Evolutionary conservation across 2,797 vertebrate species (phyloP).

Genomic region (Propithecus perrieri): DNA sequence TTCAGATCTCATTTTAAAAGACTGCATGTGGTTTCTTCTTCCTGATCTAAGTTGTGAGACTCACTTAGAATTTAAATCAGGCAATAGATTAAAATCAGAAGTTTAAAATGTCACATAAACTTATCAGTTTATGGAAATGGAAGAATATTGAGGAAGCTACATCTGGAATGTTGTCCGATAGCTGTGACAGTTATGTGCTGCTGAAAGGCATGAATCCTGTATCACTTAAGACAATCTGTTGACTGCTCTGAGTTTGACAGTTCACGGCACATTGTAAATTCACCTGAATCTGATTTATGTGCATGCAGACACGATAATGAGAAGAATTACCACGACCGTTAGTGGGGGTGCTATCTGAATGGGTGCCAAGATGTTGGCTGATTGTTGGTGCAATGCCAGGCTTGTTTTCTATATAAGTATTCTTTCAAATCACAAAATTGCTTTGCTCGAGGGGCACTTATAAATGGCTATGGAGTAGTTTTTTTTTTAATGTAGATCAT

Average conservation of each 20-base stretch:
- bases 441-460: constrained; percentile 69
- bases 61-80: constrained; percentile 55
- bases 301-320: constrained; percentile 64
- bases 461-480: constrained; percentile 56
- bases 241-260: constrained; percentile 35
- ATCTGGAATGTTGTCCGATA: not conserved
- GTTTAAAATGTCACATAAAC: constrained; percentile 35
- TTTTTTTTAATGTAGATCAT: constrained; percentile 39
- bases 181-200: not conserved
- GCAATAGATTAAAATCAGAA: not conserved
- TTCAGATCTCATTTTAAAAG: constrained; percentile 51
- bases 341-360: constrained; percentile 49
- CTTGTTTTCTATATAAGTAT: not conserved
- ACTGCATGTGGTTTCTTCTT: not conserved
- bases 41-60: not conserved
- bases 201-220: not conserved
- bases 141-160: not conserved
- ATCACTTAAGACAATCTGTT: not conserved
- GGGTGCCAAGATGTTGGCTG: constrained; percentile 64
- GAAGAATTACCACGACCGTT: constrained; percentile 65
- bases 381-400: constrained; percentile 66
- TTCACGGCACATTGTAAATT: not conserved
- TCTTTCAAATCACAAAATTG: constrained; percentile 78
- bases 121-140: not conserved
- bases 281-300: constrained; percentile 67